A percentile compares a stretch with the other conserved stretches of the same genome.
These are phyloP conservation scores for Campoplex capitator DNA, from an alignment of 2,888 invertebrate genomes.

Conservation along the genomic window DNA sequence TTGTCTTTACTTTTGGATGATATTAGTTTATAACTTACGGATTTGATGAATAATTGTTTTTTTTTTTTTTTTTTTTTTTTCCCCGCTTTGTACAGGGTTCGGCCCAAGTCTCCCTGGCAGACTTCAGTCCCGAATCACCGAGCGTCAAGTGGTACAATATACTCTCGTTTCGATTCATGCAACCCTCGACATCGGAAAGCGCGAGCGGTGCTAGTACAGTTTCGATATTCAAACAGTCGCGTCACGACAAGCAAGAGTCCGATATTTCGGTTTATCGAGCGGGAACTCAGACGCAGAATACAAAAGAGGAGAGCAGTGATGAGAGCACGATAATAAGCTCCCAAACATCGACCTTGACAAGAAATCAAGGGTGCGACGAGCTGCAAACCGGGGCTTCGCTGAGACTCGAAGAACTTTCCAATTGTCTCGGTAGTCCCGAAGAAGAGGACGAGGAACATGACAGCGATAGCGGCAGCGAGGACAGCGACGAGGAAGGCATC, in stretches of 20 bases:
- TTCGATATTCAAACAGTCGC: slow-evolving; percentile 75
- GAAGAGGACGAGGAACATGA: slow-evolving; percentile 84
- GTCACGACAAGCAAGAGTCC: slow-evolving; percentile 86
- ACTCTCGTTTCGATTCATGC: slow-evolving; percentile 92
- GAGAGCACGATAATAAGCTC: slow-evolving; percentile 98
- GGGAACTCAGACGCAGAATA: slow-evolving; percentile 83
- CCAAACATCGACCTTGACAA: slow-evolving; percentile 97
- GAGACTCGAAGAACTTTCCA: slow-evolving; percentile 86
- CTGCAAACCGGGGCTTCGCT: slow-evolving; percentile 86
- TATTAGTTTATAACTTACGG: too few species aligned
- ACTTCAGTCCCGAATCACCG: slow-evolving; percentile 93
- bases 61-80: not conserved
- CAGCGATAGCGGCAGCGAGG: slow-evolving; percentile 81
- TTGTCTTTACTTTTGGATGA: slow-evolving; percentile 82
- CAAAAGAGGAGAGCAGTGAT: slow-evolving; percentile 96
- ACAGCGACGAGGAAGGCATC: slow-evolving; percentile 82
- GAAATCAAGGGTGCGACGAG: slow-evolving; percentile 89
- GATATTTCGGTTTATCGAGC: slow-evolving; percentile 84
- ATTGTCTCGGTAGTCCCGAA: slow-evolving; percentile 84
- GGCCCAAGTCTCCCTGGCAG: slow-evolving; percentile 97
- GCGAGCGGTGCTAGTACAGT: slow-evolving; percentile 71
- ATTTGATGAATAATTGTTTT: not conserved
- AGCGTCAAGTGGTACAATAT: slow-evolving; percentile 98
- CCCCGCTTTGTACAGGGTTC: slow-evolving; percentile 90
- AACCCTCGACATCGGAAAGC: slow-evolving; percentile 85